Evolutionary conservation across 2,113 vertebrate species (phyloP).

Genomic region (Eudyptes chrysolophus): DNA sequence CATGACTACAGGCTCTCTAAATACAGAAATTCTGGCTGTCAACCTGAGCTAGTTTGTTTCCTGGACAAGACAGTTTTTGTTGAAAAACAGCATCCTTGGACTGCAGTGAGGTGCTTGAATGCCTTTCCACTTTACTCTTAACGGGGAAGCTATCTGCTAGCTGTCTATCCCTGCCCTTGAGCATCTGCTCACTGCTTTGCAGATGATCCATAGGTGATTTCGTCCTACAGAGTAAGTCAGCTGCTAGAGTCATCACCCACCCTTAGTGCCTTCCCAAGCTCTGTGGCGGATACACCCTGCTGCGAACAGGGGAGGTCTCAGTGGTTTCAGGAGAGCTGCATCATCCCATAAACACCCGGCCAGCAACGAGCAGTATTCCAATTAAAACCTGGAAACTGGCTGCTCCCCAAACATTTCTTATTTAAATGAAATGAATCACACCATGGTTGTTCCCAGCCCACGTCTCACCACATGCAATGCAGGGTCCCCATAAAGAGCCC

Average conservation of each 20-base stretch:
- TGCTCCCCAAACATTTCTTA: accelerated
- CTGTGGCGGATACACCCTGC: accelerated
- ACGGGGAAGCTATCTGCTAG: too few relatives aligned
- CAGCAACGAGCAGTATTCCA: background rate
- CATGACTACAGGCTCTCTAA: accelerated
- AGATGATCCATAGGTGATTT: background rate
- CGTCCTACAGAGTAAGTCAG: background rate
- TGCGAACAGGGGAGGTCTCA: background rate
- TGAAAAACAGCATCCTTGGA: background rate
- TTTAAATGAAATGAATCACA: background rate
- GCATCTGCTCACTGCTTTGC: background rate
- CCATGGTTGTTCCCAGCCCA: background rate
- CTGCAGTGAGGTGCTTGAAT: accelerated
- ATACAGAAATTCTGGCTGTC: background rate
- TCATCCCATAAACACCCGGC: background rate
- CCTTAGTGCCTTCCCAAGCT: background rate
- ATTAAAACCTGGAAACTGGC: background rate
- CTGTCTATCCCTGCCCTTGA: background rate
- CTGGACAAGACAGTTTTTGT: background rate
- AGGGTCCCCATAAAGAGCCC: background rate
- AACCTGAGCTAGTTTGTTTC: background rate
- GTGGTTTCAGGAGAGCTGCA: background rate
- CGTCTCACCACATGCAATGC: accelerated
- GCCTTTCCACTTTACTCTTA: background rate
- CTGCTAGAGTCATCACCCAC: background rate